A percentile compares a stretch with the other conserved stretches of the same genome.
phyloP scores from a whole-genome alignment of 2,797 vertebrate genomes.

The Lepilemur septentrionalis region DNA sequence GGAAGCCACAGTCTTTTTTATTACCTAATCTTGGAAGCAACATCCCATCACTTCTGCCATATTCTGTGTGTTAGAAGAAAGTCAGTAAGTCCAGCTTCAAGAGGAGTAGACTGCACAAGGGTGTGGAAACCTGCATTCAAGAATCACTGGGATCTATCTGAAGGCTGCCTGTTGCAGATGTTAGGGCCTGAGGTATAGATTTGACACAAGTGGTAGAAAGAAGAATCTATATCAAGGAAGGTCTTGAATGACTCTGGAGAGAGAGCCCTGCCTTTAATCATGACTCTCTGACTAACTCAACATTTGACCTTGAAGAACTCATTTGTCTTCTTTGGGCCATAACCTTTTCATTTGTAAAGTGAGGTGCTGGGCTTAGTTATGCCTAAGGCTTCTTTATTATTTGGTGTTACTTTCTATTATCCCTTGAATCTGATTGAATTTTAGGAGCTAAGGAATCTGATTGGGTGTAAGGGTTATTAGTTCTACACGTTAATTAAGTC shows the following conservation, averaged over 20 bases:
- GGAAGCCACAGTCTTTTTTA: not conserved
- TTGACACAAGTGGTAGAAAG: not conserved
- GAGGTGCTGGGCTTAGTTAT: not conserved
- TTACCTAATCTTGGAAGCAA: not conserved
- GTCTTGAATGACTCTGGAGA: not conserved
- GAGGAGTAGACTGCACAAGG: too few relatives aligned
- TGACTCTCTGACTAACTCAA: not conserved
- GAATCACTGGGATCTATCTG: not conserved
- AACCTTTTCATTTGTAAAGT: not conserved
- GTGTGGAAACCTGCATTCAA: not conserved
- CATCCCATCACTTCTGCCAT: not conserved
- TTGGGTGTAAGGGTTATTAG: not conserved
- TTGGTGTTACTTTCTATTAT: not conserved
- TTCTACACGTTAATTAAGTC: not conserved
- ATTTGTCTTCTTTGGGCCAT: not conserved
- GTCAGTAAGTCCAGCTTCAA: not conserved
- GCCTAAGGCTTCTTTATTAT: not conserved
- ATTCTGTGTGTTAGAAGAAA: not conserved
- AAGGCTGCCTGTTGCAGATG: not conserved
- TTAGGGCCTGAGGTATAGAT: not conserved
- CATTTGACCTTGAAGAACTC: not conserved
- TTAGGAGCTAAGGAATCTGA: not conserved
- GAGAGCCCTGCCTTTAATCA: not conserved
- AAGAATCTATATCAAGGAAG: not conserved
- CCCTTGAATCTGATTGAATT: not conserved